These are phyloP conservation scores for Bicyclus anynana DNA, from an alignment of 1,140 invertebrate species.

Conservation along the genomic window DNA sequence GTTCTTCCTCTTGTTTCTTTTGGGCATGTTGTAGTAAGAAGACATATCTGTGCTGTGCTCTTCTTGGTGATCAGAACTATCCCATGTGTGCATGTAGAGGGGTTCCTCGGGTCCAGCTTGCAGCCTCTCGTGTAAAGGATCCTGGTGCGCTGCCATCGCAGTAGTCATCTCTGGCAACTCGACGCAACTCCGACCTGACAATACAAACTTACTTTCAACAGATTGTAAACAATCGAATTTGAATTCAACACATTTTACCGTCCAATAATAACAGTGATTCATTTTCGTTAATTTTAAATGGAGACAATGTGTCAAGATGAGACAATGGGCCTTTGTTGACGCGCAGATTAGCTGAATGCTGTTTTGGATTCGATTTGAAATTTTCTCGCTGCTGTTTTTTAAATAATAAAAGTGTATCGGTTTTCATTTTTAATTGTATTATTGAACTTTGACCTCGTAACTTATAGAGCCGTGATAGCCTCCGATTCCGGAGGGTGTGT, in stretches of 20 bases:
- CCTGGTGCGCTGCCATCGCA: slow-evolving; percentile 72
- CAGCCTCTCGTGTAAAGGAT: slow-evolving; percentile 71
- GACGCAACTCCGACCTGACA: slow-evolving; percentile 64
- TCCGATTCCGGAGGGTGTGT: too few species aligned
- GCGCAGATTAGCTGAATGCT: slow-evolving; percentile 72
- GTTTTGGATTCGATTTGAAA: slow-evolving; percentile 67
- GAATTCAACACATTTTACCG: slow-evolving; percentile 66
- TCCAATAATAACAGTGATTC: slow-evolving; percentile 73
- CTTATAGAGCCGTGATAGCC: too few species aligned
- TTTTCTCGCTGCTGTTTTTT: slow-evolving; percentile 63
- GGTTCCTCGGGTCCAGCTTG: slow-evolving; percentile 60
- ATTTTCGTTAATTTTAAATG: slow-evolving; percentile 68
- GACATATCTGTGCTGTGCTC: slow-evolving; percentile 70
- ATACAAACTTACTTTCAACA: slow-evolving; percentile 35
- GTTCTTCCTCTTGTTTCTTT: slow-evolving; percentile 83
- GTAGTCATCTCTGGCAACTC: slow-evolving; percentile 71
- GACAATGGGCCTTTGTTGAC: slow-evolving; percentile 74
- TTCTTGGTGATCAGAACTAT: slow-evolving; percentile 56
- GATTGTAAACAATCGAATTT: slow-evolving; percentile 70
- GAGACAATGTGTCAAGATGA: slow-evolving; percentile 66
- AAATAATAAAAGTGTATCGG: slow-evolving; percentile 48
- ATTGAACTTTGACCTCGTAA: slow-evolving; percentile 13
- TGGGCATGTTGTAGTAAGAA: slow-evolving; percentile 76
- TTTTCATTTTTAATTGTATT: slow-evolving; percentile 16
- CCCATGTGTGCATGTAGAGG: slow-evolving; percentile 67